A percentile compares a stretch with the other conserved stretches of the same genome.
Evolutionary conservation across 1,140 invertebrate genomes (phyloP).

Genomic region (Teleopsis dalmanni): DNA sequence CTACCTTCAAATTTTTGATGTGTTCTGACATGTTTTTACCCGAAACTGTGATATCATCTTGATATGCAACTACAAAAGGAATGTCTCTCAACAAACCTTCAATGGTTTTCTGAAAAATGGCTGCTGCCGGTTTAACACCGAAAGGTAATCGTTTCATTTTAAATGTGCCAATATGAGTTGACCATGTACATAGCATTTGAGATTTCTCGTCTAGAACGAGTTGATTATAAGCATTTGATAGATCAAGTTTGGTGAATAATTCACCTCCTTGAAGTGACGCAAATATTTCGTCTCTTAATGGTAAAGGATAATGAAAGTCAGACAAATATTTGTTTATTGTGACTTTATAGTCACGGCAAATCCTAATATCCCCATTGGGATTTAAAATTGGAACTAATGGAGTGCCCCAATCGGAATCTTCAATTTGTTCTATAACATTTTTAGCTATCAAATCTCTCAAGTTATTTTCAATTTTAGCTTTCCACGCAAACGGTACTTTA

Average conservation of each 20-base stretch:
- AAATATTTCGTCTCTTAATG: conserved; percentile 33
- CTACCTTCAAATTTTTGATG: conserved; percentile 16
- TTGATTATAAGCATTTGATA: conserved; percentile 42
- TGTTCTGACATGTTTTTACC: conserved; percentile 14
- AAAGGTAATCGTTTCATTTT: conserved; percentile 26
- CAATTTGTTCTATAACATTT: not conserved
- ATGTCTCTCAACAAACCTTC: conserved; percentile 29
- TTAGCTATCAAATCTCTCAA: not conserved
- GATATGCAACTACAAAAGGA: conserved; percentile 17
- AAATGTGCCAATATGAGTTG: conserved; percentile 24
- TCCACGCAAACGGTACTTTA: not conserved
- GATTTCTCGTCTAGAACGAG: conserved; percentile 21
- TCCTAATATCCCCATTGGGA: not conserved
- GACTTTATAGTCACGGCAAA: conserved; percentile 4
- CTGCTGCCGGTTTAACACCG: conserved; percentile 27
- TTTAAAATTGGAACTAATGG: not conserved
- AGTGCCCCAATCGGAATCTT: conserved; percentile 3
- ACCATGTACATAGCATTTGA: conserved; percentile 19
- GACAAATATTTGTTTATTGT: conserved; percentile 19
- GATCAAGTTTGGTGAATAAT: conserved; percentile 35
- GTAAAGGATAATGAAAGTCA: conserved; percentile 22
- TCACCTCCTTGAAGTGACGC: conserved; percentile 20
- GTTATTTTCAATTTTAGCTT: not conserved
- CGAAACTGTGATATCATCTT: conserved; percentile 35
- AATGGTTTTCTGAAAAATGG: conserved; percentile 44